Percentiles rank a stretch among this genome's conserved stretches.
Conservation (phyloP, 2,113 vertebrate species). For the Merops nubicus region DNA sequence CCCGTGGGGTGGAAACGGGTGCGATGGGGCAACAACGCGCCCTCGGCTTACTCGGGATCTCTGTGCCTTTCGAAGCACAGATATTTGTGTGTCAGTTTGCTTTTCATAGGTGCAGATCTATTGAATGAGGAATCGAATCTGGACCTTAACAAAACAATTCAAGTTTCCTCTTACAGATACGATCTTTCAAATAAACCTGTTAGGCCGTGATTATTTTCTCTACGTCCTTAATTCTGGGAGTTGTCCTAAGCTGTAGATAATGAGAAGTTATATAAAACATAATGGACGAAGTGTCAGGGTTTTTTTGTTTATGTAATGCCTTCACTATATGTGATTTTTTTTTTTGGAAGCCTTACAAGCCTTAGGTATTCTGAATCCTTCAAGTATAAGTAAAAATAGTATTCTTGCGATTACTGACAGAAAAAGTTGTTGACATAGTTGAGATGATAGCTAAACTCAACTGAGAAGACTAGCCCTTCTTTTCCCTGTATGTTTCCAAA, state of each 20-base stretch:
- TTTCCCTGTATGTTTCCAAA: background rate
- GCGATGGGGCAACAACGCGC: background rate
- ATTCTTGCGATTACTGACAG: fast-evolving
- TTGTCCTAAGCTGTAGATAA: background rate
- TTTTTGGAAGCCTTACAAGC: background rate
- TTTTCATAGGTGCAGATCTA: fast-evolving
- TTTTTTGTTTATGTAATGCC: background rate
- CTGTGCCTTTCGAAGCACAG: background rate
- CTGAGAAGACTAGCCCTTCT: background rate
- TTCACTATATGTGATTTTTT: background rate
- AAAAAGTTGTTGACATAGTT: background rate
- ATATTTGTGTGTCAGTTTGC: fast-evolving
- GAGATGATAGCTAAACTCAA: background rate
- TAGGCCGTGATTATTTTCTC: background rate
- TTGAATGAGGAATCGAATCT: background rate
- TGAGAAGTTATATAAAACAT: background rate
- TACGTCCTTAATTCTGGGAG: background rate
- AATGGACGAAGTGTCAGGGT: no score
- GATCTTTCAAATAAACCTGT: fast-evolving
- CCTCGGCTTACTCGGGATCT: fast-evolving
- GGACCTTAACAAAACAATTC: fast-evolving
- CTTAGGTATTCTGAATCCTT: background rate
- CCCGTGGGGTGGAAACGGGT: fast-evolving
- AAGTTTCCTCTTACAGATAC: fast-evolving
- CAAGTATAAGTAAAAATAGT: background rate